A percentile compares a stretch with the other conserved stretches of the same genome.
Conservation (phyloP, 2,113 vertebrate species). For the Pangasianodon hypophthalmus region DNA sequence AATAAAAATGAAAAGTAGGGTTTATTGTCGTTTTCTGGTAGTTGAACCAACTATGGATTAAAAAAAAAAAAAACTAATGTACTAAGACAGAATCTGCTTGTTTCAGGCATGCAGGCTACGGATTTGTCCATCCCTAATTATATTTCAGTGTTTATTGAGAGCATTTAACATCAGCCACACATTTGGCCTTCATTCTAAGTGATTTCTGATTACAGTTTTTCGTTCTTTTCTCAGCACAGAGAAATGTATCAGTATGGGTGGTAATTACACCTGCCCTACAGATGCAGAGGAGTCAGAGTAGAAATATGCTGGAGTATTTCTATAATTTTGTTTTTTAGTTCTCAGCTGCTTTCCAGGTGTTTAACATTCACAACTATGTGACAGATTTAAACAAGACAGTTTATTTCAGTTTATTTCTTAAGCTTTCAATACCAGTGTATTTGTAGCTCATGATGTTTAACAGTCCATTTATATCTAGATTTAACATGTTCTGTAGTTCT, state of each 20-base stretch:
- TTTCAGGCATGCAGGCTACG: background rate
- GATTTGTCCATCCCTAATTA: background rate
- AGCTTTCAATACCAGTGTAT: background rate
- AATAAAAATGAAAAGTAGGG: background rate
- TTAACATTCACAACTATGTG: background rate
- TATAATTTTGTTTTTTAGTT: background rate
- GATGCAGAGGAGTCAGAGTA: background rate
- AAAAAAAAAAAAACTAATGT: background rate
- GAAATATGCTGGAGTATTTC: conserved; percentile 23
- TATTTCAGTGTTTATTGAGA: background rate
- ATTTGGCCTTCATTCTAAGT: background rate
- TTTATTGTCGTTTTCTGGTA: background rate
- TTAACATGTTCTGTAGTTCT: background rate
- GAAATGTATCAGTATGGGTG: background rate
- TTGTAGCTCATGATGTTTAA: background rate
- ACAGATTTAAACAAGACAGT: background rate
- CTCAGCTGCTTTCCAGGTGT: background rate
- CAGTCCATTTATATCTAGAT: background rate
- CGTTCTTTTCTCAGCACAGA: background rate
- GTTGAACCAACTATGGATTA: background rate
- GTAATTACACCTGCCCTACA: background rate
- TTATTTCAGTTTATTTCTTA: background rate
- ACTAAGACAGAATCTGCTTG: background rate
- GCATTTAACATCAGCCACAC: background rate
- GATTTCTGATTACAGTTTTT: background rate